These are phyloP conservation scores for Aromia moschata DNA, from an alignment of 2,888 invertebrate species.

Conservation along the genomic window DNA sequence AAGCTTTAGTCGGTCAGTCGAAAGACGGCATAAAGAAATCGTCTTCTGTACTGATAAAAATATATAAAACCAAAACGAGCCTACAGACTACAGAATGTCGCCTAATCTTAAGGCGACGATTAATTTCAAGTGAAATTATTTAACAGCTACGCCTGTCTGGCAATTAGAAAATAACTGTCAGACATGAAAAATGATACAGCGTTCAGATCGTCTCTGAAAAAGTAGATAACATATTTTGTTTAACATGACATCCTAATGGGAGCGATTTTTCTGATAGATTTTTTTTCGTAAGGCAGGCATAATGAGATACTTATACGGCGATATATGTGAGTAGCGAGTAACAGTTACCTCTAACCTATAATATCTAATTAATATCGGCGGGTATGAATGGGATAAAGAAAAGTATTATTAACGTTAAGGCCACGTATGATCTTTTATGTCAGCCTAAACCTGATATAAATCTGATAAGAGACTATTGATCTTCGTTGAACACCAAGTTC, in stretches of 20 bases:
- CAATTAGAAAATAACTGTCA: slow-evolving; percentile 10
- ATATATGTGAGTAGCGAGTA: slow-evolving; percentile 27
- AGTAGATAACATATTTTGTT: slow-evolving; percentile 11
- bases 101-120: background rate
- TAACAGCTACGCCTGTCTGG: background rate
- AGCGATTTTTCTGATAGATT: slow-evolving; percentile 6
- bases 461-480: background rate
- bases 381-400: slow-evolving; percentile 29
- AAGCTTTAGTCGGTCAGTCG: too few relatives aligned
- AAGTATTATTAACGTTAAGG: slow-evolving; percentile 18
- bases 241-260: slow-evolving; percentile 11
- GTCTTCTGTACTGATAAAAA: too few relatives aligned
- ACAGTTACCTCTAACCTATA: slow-evolving; percentile 35
- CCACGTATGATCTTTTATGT: slow-evolving; percentile 6
- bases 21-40: too few relatives aligned
- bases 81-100: background rate
- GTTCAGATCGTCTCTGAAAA: slow-evolving; percentile 9
- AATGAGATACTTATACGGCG: slow-evolving; percentile 19
- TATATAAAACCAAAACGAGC: too few relatives aligned
- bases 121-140: slow-evolving; percentile 8
- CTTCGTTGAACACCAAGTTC: background rate
- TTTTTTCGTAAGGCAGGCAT: slow-evolving; percentile 7
- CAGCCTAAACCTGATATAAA: slow-evolving; percentile 5
- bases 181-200: slow-evolving; percentile 9
- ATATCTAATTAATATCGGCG: slow-evolving; percentile 35